phyloP scores from a whole-genome alignment of 2,888 invertebrate species.

The Lasioglossum calceatum region DNA sequence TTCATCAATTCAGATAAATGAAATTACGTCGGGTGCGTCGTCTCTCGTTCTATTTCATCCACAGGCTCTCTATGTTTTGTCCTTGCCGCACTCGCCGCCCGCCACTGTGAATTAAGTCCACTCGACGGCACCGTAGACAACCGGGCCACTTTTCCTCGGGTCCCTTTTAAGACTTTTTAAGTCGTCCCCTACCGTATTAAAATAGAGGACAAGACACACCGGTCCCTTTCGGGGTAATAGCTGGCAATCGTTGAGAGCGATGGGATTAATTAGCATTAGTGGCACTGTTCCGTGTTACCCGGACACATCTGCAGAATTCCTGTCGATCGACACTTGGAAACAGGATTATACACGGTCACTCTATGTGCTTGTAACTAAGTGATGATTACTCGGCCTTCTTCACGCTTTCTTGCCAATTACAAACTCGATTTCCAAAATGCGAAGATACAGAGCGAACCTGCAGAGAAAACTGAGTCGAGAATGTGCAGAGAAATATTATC shows the following conservation, averaged over 20 bases:
- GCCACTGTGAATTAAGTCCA: neutral
- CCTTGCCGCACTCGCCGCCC: neutral
- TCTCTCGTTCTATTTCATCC: neutral
- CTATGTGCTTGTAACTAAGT: too few relatives aligned
- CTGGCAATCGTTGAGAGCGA: neutral
- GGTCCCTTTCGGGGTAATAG: neutral
- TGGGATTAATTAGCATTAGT: neutral
- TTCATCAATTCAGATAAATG: conserved; percentile 48
- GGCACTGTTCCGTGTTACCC: neutral
- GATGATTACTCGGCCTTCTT: too few relatives aligned
- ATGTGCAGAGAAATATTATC: neutral
- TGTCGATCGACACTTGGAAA: neutral
- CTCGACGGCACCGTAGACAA: neutral
- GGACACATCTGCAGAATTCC: neutral
- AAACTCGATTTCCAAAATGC: neutral
- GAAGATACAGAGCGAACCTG: neutral
- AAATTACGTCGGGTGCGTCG: conserved; percentile 26
- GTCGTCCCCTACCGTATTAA: neutral
- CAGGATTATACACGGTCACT: neutral
- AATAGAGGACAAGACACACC: neutral
- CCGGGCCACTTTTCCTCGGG: neutral
- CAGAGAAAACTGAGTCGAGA: neutral
- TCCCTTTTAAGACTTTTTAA: conserved; percentile 1
- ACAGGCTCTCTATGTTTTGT: neutral
- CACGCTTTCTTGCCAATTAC: too few relatives aligned